phyloP scores from a whole-genome alignment of 2,888 invertebrate species.

The Meiosimyza platycephala region DNA sequence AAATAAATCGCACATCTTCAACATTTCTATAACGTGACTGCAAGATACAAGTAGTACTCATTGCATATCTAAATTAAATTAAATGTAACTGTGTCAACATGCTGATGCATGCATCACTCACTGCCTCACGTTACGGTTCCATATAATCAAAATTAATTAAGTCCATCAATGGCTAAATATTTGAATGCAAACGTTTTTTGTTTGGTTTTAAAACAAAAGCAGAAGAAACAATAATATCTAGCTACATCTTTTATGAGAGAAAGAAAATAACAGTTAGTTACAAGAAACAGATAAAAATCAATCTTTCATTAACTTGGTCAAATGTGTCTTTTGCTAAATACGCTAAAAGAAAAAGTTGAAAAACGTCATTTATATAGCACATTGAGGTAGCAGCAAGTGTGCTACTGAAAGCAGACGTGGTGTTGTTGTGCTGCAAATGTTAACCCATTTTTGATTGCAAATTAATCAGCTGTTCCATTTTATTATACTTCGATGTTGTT shows the following conservation, averaged over 20 bases:
- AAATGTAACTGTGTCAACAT: conserved; percentile 14
- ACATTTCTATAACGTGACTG: background rate
- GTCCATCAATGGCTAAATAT: no score
- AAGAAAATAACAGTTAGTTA: no score
- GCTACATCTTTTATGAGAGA: no score
- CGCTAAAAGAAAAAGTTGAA: background rate
- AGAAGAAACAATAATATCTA: no score
- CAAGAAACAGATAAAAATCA: no score
- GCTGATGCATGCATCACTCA: background rate
- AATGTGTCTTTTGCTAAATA: no score
- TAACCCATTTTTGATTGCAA: conserved; percentile 10
- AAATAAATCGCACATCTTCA: conserved; percentile 1
- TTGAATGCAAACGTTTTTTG: no score
- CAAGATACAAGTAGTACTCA: no score
- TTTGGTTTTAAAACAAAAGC: no score
- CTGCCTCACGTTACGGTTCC: no score
- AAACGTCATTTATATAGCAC: background rate
- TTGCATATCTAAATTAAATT: background rate
- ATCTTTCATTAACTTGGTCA: no score
- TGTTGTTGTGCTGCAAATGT: conserved; percentile 4
- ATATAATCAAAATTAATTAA: no score
- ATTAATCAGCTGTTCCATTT: background rate
- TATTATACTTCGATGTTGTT: background rate
- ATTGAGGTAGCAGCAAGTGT: background rate
- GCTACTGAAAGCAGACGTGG: background rate